Evolutionary conservation across 1,140 invertebrate genomes (phyloP), one percentile per base, ranked within the genome.

Genomic region (Macrocentrus cingulum): DNA sequence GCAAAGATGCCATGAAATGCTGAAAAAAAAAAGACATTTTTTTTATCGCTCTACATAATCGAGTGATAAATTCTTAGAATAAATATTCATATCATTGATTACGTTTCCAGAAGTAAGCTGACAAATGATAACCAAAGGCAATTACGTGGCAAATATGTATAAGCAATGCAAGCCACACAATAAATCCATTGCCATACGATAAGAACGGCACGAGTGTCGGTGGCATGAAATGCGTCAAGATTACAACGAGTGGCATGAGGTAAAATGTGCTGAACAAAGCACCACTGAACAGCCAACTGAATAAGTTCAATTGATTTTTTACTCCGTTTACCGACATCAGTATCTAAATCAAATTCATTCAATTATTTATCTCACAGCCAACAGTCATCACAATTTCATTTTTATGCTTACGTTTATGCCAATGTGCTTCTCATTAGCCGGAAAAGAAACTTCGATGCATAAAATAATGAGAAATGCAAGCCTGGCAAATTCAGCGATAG

Each of bases 271-370:
- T 79, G 18, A 73, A 74, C 25, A 75, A 7, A 9, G 70, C 18
- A 3, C 76, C 73, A 57, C 67, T 77, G 1, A 69, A 13, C 6
- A 78, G 42, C 78, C 78, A 80, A 52, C 74, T 76, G 6, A 77
- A 60, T 32, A 80, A 67, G 68, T 77, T 77, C 34, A 73, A 67
- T 51, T 61, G 60, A 8, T 62, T 67, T 55, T 66, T 70, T 1
- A 78, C 75, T 23, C 78, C 77, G 59, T 79, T 80, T 61, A 79
- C 75, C 22, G 69, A 61, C 77, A 80, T 79, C 37, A 80, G 42
- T 39, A 77, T 69, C 75, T 78, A 25, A 66, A n/a, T n/a, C n/a
- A 48, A 54, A 36, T 8, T 54, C 9, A 51, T 23, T 2, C 32
- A 25, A 9, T 19, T 22, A 23, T 34, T 39, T 42, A 58, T 44